Base-by-base conservation (phyloP, 2,113 vertebrate genomes). In the Gyps fulvus region DNA sequence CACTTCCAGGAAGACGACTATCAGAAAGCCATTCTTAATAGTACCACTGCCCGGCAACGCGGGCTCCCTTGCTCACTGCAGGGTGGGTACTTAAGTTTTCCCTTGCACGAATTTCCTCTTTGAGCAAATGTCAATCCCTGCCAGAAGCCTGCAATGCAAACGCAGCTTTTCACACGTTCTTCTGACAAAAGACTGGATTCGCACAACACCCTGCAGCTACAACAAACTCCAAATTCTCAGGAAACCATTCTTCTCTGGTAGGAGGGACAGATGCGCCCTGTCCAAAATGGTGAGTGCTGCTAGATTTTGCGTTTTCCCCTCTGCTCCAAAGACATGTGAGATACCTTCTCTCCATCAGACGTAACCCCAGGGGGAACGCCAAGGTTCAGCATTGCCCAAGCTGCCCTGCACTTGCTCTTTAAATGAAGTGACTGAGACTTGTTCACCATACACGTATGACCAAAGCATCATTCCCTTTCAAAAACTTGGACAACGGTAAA, bases 1-100 rank as follows among this genome's bases (percentile, higher is more conserved):
- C 32, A 66, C 55, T 95, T 95, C 78, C 81, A 95, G 91, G 74
- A 95, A 91, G 77, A 87, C 6, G 9, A 58, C 57, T 76, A 96
- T 80, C 87, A 82, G 73, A 87, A 94, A 85, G 58, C 31, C 26
- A 83, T 73, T 94, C 74, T 70, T 83, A 94, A 91, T 16, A 80
- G 78, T 42, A 79, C 32, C 70, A 67, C 32, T 91, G 47, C 82
- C 84, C 0, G 2, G 76, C 70, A 95, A 78, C 0, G 3, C 0
- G 5, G 45, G 40, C 50, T 87, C 54, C 58, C 62, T 54, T 78
- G 42, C 58, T 94, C 62, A n/a, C 55, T 11, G 22, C 66, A 63
- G 91, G 84, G 74, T 69, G 67, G 49, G 32, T 85, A 61, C 50
- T 38, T 85, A 15, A 36, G 54, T 74, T 42, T 91, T 96, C 79